These are phyloP conservation scores for Andinoacara biseriatus DNA, from an alignment of 2,113 vertebrate genomes.

Conservation along the genomic window DNA sequence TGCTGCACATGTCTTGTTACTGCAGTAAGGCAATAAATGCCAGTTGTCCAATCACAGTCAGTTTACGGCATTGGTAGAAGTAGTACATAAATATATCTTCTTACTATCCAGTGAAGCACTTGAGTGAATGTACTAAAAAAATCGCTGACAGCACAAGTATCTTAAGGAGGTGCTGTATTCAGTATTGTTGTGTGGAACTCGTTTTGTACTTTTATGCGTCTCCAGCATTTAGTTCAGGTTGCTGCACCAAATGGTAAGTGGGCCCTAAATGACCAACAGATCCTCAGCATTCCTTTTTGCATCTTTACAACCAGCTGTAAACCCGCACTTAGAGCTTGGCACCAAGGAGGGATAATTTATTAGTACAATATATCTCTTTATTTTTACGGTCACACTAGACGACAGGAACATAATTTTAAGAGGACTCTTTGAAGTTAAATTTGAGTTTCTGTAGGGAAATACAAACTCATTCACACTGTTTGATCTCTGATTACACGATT, in stretches of 20 bases:
- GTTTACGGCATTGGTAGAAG: fast-evolving
- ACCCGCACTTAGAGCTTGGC: conserved; percentile 52
- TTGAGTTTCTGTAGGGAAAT: conserved; percentile 89
- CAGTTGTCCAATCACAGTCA: not conserved
- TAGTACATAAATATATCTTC: not conserved
- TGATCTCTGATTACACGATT: not conserved
- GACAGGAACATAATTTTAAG: conserved; percentile 77
- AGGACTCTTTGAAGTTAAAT: conserved; percentile 84
- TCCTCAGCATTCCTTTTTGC: conserved; percentile 78
- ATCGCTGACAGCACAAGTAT: not conserved
- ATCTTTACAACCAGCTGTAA: conserved; percentile 80
- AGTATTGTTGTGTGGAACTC: not conserved
- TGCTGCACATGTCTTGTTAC: too few relatives aligned
- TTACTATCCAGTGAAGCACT: not conserved
- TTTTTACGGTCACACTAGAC: conserved; percentile 86
- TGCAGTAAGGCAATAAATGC: too few relatives aligned
- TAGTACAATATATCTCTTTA: conserved; percentile 79
- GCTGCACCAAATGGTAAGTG: conserved; percentile 51
- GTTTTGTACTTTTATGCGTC: conserved; percentile 10
- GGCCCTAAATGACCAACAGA: conserved; percentile 49
- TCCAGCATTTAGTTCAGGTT: conserved; percentile 13
- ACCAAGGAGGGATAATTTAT: conserved; percentile 91
- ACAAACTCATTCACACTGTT: conserved; percentile 77
- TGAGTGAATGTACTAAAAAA: not conserved
- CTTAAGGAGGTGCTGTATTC: not conserved